Percentiles rank a stretch among this genome's conserved stretches.
phyloP scores from a whole-genome alignment of 2,888 invertebrate genomes.

The Lissonota sp. region DNA sequence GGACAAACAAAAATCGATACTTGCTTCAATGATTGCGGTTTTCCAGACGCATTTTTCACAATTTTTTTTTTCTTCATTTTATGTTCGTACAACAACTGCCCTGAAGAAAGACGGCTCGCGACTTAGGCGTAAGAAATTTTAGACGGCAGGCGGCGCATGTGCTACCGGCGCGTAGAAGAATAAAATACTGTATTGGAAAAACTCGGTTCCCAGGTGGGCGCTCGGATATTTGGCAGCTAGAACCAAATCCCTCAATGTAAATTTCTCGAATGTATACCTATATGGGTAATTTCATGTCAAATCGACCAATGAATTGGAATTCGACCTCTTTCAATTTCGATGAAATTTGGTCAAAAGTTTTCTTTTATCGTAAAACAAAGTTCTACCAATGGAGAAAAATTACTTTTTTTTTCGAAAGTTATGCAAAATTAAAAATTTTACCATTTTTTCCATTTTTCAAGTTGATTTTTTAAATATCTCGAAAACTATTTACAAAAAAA shows the following conservation, averaged over 20 bases:
- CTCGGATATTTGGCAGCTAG: conserved; percentile 54
- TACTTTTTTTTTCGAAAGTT: no score
- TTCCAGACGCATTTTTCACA: background rate
- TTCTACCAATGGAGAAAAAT: no score
- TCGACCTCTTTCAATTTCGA: no score
- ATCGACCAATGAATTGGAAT: no score
- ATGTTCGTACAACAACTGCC: background rate
- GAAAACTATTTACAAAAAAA: no score
- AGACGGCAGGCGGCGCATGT: background rate
- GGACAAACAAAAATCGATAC: background rate
- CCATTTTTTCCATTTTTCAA: no score
- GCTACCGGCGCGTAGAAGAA: conserved; percentile 12
- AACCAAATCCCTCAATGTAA: conserved; percentile 29
- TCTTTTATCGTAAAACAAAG: no score
- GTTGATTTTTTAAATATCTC: no score
- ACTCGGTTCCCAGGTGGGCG: conserved; percentile 49
- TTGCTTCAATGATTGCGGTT: background rate
- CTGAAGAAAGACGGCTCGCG: background rate
- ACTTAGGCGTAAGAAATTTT: conserved; percentile 12
- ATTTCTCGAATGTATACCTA: no score
- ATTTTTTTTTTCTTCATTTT: background rate
- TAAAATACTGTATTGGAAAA: conserved; percentile 56
- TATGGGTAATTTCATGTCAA: no score
- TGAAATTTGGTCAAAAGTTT: no score
- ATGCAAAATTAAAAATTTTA: no score